Evolutionary conservation across 1,140 invertebrate species (phyloP).

Genomic region (Conus ventricosus): DNA sequence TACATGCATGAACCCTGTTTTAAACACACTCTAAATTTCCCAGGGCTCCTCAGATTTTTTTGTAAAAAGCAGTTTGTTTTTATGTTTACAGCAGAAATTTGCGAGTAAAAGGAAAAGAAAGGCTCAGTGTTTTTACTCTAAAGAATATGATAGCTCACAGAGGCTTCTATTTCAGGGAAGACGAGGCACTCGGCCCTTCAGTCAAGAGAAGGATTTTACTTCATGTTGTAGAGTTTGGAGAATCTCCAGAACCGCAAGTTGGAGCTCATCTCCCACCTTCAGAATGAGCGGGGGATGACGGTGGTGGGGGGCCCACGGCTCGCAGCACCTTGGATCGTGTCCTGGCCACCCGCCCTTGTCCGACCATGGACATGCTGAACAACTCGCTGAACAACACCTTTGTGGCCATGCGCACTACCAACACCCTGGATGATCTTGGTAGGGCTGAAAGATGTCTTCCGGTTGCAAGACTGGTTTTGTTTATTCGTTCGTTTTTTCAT

Average conservation of each 20-base stretch:
- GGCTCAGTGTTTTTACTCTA: neutral
- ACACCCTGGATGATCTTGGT: slow-evolving; percentile 43
- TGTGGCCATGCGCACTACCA: slow-evolving; percentile 43
- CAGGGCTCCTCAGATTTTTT: neutral
- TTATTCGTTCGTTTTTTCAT: no score
- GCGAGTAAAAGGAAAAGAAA: neutral
- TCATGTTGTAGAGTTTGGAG: slow-evolving; percentile 66
- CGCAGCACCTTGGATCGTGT: slow-evolving; percentile 26
- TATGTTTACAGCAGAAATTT: no score
- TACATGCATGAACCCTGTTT: slow-evolving; percentile 25
- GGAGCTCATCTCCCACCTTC: slow-evolving; percentile 81
- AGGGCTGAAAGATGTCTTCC: neutral
- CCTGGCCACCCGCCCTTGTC: slow-evolving; percentile 12
- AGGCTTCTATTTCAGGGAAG: neutral
- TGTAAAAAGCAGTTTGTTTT: no score
- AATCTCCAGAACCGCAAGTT: slow-evolving; percentile 81
- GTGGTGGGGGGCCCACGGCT: neutral
- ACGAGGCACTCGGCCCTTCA: neutral
- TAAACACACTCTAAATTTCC: neutral
- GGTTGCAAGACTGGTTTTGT: no score
- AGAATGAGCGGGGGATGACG: slow-evolving; percentile 32
- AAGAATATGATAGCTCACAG: slow-evolving; percentile 14
- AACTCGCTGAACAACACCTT: slow-evolving; percentile 41
- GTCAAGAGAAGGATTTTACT: neutral
- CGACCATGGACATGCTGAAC: slow-evolving; percentile 15